Evolutionary conservation across 2,888 invertebrate genomes (phyloP).

Genomic region (Schizaphis graminum): DNA sequence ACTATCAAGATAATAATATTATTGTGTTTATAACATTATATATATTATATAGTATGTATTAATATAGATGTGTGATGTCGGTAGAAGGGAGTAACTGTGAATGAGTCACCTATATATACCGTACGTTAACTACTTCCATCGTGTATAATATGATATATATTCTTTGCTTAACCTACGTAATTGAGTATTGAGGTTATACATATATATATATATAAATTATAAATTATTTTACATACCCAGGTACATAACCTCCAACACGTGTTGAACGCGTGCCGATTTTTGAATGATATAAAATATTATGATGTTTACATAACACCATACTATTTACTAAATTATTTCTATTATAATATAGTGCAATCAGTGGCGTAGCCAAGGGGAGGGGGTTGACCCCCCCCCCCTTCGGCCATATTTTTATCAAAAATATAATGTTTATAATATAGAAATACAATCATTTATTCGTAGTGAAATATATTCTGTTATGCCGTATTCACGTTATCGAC

Average conservation of each 20-base stretch:
- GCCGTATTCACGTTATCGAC: too few relatives aligned
- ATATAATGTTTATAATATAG: too few relatives aligned
- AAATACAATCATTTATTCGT: too few relatives aligned
- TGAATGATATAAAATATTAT: not conserved
- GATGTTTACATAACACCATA: too few relatives aligned
- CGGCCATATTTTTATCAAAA: too few relatives aligned
- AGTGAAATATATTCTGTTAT: too few relatives aligned
- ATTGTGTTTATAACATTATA: constrained; percentile 4
- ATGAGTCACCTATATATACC: constrained; percentile 25
- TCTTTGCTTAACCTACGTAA: constrained; percentile 24
- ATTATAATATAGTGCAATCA: too few relatives aligned
- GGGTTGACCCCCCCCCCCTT: too few relatives aligned
- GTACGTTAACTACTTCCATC: not conserved
- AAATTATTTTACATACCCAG: constrained; percentile 8
- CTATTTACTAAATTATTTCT: too few relatives aligned
- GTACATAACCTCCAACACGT: constrained; percentile 44
- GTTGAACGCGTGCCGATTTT: constrained; percentile 47
- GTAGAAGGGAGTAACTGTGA: constrained; percentile 20
- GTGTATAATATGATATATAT: not conserved
- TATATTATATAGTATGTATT: not conserved
- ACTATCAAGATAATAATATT: constrained; percentile 46
- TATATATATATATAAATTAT: not conserved
- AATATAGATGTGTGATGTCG: not conserved
- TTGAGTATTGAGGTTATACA: not conserved
- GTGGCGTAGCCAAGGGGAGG: too few relatives aligned